A percentile compares a stretch with the other conserved stretches of the same genome.
Conservation (phyloP, 1,140 invertebrate genomes). For the Papilio glaucus region DNA sequence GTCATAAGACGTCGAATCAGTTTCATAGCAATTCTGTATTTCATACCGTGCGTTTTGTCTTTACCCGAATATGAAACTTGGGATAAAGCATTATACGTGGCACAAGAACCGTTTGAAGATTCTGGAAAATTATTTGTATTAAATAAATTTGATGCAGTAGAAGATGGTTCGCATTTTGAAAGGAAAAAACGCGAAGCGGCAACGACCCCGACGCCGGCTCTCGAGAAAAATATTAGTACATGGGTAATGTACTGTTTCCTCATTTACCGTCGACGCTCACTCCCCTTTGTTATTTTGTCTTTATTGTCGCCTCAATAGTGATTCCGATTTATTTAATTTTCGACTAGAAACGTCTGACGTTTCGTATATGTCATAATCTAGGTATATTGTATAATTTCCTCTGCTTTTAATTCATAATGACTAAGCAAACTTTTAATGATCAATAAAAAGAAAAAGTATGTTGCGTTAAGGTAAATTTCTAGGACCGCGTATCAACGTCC, state of each 20-base stretch:
- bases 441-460: background rate
- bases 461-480: background rate
- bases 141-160: conserved; percentile 56
- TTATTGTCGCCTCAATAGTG: conserved; percentile 47
- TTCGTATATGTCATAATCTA: no score
- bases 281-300: conserved; percentile 59
- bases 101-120: conserved; percentile 47
- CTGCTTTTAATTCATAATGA: conserved; percentile 61
- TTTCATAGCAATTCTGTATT: conserved; percentile 59
- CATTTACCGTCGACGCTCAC: conserved; percentile 62
- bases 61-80: conserved; percentile 58
- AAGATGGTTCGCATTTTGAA: conserved; percentile 48
- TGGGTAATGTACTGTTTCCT: conserved; percentile 76
- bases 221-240: conserved; percentile 73
- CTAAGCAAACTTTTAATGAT: conserved; percentile 28
- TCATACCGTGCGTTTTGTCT: conserved; percentile 61
- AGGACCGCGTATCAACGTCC: background rate
- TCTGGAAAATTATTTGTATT: conserved; percentile 59
- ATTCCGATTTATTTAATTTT: conserved; percentile 49
- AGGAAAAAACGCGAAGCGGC: conserved; percentile 70
- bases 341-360: conserved; percentile 18
- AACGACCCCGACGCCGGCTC: conserved; percentile 50
- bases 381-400: conserved; percentile 52
- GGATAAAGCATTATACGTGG: conserved; percentile 70
- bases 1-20: conserved; percentile 61